phyloP scores from a whole-genome alignment of 1,140 invertebrate species.

The Archegozetes longisetosus region DNA sequence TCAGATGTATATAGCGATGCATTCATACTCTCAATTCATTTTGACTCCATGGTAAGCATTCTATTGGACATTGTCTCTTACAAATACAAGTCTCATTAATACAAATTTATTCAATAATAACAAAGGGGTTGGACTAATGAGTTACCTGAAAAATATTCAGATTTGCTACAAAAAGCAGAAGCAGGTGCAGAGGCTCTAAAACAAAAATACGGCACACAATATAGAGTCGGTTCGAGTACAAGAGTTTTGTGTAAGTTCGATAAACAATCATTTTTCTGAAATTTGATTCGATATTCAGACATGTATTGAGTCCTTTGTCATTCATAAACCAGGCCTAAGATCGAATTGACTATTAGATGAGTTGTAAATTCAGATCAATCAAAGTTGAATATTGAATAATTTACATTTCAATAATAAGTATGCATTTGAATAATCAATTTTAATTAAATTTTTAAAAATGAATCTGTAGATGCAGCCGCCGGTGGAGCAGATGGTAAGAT shows the following conservation, averaged over 20 bases:
- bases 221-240: constrained; percentile 26
- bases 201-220: constrained; percentile 35
- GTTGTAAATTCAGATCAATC: too few relatives aligned
- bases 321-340: too few relatives aligned
- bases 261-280: too few relatives aligned
- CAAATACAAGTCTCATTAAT: constrained; percentile 1
- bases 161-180: constrained; percentile 16
- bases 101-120: constrained; percentile 38
- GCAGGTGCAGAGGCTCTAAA: constrained; percentile 1
- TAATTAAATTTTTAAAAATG: constrained; percentile 14
- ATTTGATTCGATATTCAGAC: too few relatives aligned
- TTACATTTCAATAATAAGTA: not conserved
- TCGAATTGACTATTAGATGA: too few relatives aligned
- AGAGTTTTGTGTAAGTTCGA: constrained; percentile 30
- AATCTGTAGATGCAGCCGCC: constrained; percentile 17
- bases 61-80: too few relatives aligned
- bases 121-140: constrained; percentile 17
- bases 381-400: too few relatives aligned
- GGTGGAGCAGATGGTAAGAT: constrained; percentile 26
- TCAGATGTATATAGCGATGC: constrained; percentile 20
- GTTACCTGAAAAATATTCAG: constrained; percentile 31
- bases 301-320: too few relatives aligned
- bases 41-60: constrained; percentile 44
- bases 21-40: constrained; percentile 23
- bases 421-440: not conserved